Conservation (phyloP, 2,797 vertebrate genomes). For the Tragelaphus oryx region DNA sequence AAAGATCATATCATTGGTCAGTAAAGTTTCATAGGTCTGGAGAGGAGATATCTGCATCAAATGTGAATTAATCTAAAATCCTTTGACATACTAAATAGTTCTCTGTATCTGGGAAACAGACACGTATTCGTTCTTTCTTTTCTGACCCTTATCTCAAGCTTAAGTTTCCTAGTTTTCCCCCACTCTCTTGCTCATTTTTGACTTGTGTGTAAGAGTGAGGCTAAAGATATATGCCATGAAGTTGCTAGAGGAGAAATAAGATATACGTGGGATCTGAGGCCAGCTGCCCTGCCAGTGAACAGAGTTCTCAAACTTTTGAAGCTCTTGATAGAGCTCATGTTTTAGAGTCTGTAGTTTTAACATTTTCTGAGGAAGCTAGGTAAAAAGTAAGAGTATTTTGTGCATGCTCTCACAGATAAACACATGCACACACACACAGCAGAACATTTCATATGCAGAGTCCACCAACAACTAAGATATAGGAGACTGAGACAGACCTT, state of each 20-base stretch:
- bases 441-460: background rate
- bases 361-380: background rate
- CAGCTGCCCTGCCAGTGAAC: background rate
- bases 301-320: background rate
- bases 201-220: background rate
- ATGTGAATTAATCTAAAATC: conserved; percentile 58
- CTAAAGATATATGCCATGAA: background rate
- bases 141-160: background rate
- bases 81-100: conserved; percentile 41
- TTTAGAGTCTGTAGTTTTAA: conserved; percentile 28
- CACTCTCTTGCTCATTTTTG: background rate
- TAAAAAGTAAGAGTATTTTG: background rate
- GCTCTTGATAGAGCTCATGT: background rate
- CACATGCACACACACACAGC: background rate
- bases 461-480: background rate
- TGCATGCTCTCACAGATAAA: background rate
- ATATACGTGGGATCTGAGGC: background rate
- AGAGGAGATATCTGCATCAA: background rate
- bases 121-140: conserved; percentile 1
- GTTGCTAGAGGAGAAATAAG: background rate
- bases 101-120: conserved; percentile 15
- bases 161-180: background rate
- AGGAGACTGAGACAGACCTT: background rate
- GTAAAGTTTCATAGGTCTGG: conserved; percentile 15
- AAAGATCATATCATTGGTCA: conserved; percentile 8